Evolutionary conservation across 1,140 invertebrate species (phyloP), one percentile per base, ranked within the genome.

Genomic region (Lepidurus packardi): DNA sequence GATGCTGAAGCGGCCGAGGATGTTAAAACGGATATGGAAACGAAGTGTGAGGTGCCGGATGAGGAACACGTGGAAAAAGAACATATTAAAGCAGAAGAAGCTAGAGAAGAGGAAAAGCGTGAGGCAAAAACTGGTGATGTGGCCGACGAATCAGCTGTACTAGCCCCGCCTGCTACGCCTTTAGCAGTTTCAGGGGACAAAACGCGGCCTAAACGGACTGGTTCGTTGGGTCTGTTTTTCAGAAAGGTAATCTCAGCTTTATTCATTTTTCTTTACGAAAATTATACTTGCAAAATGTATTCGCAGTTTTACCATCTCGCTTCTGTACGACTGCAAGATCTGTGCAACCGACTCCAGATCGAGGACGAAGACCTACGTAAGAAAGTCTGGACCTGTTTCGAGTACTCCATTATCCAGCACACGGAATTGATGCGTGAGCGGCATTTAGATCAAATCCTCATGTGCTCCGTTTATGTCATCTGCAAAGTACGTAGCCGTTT

Each of bases 341-440:
- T 99, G 0, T 98, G 95, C 85, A 90, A 90, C 25, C 89, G 94
- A 73, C 86, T 99, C 4, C 85, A 89, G 7, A 88, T 98, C 8
- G 86, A 83, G 1, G 92, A 96, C 79, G 87, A 89, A 13, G 91
- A 94, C 79, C 84, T 95, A 45, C 90, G 92, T 79, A 88, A 90
- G 75, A 96, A 96, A 85, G 97, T 98, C 79, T 98, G 96, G 96
- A 99, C 97, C 0, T 94, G 95, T 82, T 96, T 99, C 83, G 96
- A 99, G 84, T 90, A 97, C 84, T 91, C 92, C 4, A 89, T 99
- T 80, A 91, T 94, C 77, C 88, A 94, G 78, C 89, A 96, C 81
- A 92, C 91, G 0, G 82, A 84, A 13, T 85, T 98, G 7, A 93
- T 98, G 90, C 88, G 90, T 80, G 95, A 98, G 85, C 87, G 97